Base-by-base conservation (phyloP, 2,113 vertebrate species). In the Coryphaenoides rupestris region DNA sequence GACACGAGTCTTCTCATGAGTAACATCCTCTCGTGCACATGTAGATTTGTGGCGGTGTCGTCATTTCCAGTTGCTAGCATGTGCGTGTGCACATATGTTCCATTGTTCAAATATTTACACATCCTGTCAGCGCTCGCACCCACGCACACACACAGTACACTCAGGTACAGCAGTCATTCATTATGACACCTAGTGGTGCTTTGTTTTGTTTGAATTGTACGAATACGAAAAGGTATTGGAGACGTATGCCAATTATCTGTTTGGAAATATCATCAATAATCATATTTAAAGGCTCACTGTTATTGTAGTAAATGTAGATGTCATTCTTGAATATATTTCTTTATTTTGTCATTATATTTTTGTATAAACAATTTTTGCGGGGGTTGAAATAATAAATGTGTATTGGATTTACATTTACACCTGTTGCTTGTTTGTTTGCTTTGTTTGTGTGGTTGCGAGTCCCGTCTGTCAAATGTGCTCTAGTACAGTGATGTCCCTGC, bases 381-480 rank as follows among this genome's bases (percentile, higher is more conserved):
- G 52, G 17, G 21, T 50, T 23, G 59, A 55, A 24, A 58, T 53
- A 84, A 84, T 82, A 81, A 79, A 84, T 69, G 21, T 58, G 19
- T 6, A 21, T 46, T 55, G 19, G 17, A 59, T 52, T 72, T n/a
- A n/a, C n/a, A n/a, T n/a, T 26, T 68, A 67, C 23, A 54, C 66
- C 24, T 71, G 52, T 14, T 61, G 52, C 50, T 58, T 56, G 40
- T 17, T 16, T 16, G 52, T 40, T 10, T 40, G 47, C 17, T 63
- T 4, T 63, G 15, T 46, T 16, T 63, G 61, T n/a, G 28, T 57
- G 60, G 40, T 59, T 40, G 33, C 1, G 33, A 6, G 7, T 40
- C 26, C 26, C 3, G n/a, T 4, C 49, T 52, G 24, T 21, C 58
- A 13, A 21, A n/a, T 10, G 0, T 14, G 16, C 52, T 54, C 46